These are phyloP conservation scores for Lasioglossum calceatum DNA, from an alignment of 2,888 invertebrate species.

Conservation along the genomic window DNA sequence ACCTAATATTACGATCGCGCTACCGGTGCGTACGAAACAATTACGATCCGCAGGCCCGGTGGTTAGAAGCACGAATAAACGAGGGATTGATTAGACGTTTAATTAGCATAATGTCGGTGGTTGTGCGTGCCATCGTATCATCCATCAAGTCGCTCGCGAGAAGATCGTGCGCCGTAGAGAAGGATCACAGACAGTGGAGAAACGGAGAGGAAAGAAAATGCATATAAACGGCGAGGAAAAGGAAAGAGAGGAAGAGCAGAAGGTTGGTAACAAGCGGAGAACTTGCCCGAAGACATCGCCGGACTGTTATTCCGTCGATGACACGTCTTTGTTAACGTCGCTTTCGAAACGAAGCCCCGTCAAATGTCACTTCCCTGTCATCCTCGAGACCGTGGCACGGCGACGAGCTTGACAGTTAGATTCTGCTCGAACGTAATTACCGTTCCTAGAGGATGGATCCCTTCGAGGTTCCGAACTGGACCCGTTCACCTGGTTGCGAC, in stretches of 20 bases:
- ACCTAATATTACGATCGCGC: slow-evolving; percentile 36
- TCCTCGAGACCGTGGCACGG: slow-evolving; percentile 29
- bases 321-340: slow-evolving; percentile 49
- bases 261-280: slow-evolving; percentile 12
- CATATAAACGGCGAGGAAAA: slow-evolving; percentile 31
- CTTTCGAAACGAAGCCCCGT: slow-evolving; percentile 61
- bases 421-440: slow-evolving; percentile 48
- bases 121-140: slow-evolving; percentile 73
- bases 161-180: slow-evolving; percentile 37
- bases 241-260: neutral
- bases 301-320: slow-evolving; percentile 53
- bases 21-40: slow-evolving; percentile 42
- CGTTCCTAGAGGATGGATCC: neutral
- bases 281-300: slow-evolving; percentile 32
- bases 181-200: slow-evolving; percentile 16
- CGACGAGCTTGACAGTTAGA: neutral
- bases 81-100: slow-evolving; percentile 75
- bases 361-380: slow-evolving; percentile 44
- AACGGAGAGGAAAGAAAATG: slow-evolving; percentile 38
- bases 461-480: slow-evolving; percentile 10
- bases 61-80: slow-evolving; percentile 61
- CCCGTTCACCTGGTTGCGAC: slow-evolving; percentile 24
- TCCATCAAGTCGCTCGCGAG: slow-evolving; percentile 72
- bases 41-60: slow-evolving; percentile 40
- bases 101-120: slow-evolving; percentile 76